phyloP scores from a whole-genome alignment of 2,113 vertebrate species.

The Ameiurus melas region DNA sequence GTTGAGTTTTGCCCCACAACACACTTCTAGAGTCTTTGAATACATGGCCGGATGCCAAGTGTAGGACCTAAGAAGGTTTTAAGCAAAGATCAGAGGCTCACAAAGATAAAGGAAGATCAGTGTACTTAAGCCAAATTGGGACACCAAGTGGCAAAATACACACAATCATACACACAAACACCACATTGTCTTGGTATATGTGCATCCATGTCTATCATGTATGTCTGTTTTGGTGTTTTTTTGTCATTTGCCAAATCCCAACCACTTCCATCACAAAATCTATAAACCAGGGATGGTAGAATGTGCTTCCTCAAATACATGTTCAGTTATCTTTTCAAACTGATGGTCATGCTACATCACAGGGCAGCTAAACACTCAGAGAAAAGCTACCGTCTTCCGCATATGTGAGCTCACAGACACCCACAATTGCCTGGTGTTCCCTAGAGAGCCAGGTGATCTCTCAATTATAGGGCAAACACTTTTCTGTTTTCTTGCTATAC shows the following conservation, averaged over 20 bases:
- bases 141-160: neutral
- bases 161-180: neutral
- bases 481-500: neutral
- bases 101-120: neutral
- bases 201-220: neutral
- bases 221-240: neutral
- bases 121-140: neutral
- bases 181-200: neutral
- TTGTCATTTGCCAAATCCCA: neutral
- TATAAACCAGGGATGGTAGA: neutral
- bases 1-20: neutral
- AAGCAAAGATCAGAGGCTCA: neutral
- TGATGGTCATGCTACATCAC: neutral
- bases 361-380: neutral
- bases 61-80: neutral
- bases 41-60: neutral
- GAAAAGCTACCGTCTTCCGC: neutral
- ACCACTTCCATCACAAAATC: neutral
- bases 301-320: neutral
- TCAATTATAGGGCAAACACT: neutral
- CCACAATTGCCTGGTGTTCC: neutral
- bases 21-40: neutral
- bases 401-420: neutral
- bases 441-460: neutral
- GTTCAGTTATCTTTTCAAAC: neutral